Evolutionary conservation across 2,113 vertebrate species (phyloP).

Genomic region (Ictalurus punctatus): DNA sequence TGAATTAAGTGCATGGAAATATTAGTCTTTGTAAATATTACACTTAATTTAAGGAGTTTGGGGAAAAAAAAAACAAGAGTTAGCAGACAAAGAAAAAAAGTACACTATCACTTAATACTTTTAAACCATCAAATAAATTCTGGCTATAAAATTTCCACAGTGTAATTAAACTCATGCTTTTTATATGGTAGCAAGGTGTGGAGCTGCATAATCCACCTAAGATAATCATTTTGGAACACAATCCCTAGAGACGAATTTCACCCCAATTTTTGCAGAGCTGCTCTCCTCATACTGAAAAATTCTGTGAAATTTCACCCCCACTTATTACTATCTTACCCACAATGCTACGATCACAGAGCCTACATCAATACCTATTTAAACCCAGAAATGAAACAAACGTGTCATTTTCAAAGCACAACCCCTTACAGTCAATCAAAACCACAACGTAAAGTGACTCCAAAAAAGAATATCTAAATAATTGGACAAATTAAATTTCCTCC

Average conservation of each 20-base stretch:
- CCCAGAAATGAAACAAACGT: not conserved
- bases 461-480: not conserved
- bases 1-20: slow-evolving; percentile 48
- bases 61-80: not conserved
- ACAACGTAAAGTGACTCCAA: not conserved
- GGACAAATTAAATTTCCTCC: not conserved
- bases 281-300: not conserved
- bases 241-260: not conserved
- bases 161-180: not conserved
- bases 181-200: not conserved
- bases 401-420: not conserved
- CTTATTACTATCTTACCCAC: not conserved
- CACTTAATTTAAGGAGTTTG: slow-evolving; percentile 5
- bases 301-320: not conserved
- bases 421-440: not conserved
- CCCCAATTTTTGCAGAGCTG: not conserved
- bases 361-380: not conserved
- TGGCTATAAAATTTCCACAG: not conserved
- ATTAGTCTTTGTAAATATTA: slow-evolving; percentile 42
- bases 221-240: not conserved
- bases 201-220: not conserved
- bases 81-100: not conserved
- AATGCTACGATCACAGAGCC: not conserved
- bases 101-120: too few relatives aligned
- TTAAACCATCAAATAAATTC: not conserved